Evolutionary conservation across 2,113 vertebrate species (phyloP).

Genomic region (Loxodonta africana): DNA sequence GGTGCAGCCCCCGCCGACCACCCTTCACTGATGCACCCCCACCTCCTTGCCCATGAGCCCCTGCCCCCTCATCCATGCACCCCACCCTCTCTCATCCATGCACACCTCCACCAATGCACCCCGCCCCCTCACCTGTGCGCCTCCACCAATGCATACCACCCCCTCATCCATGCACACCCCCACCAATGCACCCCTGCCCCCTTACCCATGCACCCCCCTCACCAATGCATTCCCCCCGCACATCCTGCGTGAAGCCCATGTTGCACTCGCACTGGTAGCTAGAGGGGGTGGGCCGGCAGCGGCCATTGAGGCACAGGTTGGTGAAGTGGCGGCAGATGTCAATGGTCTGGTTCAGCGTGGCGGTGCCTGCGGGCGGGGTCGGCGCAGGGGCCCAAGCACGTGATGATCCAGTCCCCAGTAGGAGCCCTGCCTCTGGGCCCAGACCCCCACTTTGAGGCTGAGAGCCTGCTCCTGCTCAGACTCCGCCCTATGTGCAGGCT

Average conservation of each 20-base stretch:
- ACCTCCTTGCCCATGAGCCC: neutral
- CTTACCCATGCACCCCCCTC: slow-evolving; percentile 41
- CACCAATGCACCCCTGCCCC: too few species aligned
- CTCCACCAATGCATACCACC: too few species aligned
- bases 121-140: too few species aligned
- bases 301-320: slow-evolving; percentile 94
- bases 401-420: neutral
- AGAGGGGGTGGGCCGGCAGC: slow-evolving; percentile 93
- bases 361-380: slow-evolving; percentile 85
- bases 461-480: too few species aligned
- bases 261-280: slow-evolving; percentile 97
- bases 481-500: neutral
- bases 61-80: neutral
- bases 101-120: too few species aligned
- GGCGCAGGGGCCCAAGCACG: rapidly evolving
- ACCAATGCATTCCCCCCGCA: slow-evolving; percentile 94
- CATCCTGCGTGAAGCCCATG: slow-evolving; percentile 94
- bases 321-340: slow-evolving; percentile 97
- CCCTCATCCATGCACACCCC: too few species aligned
- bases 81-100: neutral
- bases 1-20: rapidly evolving
- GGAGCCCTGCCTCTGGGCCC: neutral
- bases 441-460: neutral
- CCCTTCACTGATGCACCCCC: too few species aligned
- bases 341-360: slow-evolving; percentile 92